Conservation (phyloP, 2,797 vertebrate genomes). For the Helostoma temminkii region DNA sequence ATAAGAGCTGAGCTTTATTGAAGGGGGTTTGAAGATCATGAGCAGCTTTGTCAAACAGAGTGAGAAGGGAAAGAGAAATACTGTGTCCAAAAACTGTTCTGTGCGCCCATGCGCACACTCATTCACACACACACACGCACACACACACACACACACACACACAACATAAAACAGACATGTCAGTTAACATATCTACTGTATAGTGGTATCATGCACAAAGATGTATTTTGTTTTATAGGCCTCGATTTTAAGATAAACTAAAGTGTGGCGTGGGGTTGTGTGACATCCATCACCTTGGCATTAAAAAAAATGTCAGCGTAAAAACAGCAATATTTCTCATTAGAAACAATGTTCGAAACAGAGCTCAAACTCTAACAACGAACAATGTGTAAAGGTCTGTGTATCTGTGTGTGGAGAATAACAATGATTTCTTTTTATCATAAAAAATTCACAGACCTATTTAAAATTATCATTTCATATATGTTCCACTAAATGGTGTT, state of each 20-base stretch:
- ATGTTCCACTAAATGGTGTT: neutral
- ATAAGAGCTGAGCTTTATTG: constrained; percentile 71
- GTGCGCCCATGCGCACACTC: neutral
- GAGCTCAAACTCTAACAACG: too few species aligned
- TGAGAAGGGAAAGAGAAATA: constrained; percentile 44
- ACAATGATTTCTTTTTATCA: neutral
- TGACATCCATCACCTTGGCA: too few species aligned
- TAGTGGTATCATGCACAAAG: too few species aligned
- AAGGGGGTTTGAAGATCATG: constrained; percentile 80
- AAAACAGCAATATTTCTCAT: neutral
- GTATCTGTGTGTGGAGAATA: neutral
- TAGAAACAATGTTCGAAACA: neutral
- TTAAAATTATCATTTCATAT: too few species aligned
- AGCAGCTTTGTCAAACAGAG: constrained; percentile 79
- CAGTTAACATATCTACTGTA: neutral
- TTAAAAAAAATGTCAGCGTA: neutral
- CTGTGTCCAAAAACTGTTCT: constrained; percentile 52
- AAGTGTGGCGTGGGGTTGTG: too few species aligned
- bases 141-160: neutral
- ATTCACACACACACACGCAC: neutral
- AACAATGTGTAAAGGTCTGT: neutral
- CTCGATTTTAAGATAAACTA: neutral
- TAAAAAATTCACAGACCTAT: neutral
- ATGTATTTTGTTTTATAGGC: neutral
- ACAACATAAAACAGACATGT: neutral